Base-by-base conservation (phyloP, 2,888 invertebrate species). In the Perizoma affinitatum region DNA sequence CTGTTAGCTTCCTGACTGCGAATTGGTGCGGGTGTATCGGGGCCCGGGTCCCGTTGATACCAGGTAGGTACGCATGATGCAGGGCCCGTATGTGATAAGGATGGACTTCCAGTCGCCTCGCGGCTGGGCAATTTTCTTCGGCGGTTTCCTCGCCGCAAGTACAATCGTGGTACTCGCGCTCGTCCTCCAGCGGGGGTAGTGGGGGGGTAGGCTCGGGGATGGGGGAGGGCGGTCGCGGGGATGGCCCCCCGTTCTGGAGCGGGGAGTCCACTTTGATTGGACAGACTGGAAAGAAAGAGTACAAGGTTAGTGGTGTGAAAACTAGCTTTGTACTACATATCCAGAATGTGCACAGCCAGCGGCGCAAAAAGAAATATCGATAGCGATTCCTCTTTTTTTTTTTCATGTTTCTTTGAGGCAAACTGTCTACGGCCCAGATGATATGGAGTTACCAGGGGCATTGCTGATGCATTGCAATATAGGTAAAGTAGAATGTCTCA, bases 31-130 rank as follows among this genome's bases (percentile, higher is more conserved):
- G 88, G 50, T 78, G 71, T 22, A 84, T 68, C 0, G 88, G 90
- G 3, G 91, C 91, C 22, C 93, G 88, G 62, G 94, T 94, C 67
- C 94, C 95, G 80, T 95, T 95, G 51, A 95, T 86, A 63, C 94
- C 94, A 52, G 93, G 91, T 68, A 94, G 83, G 65, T 79, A 86
- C 44, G 84, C 87, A 78, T 94, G 86, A 79, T 94, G 94, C 58
- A 94, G 83, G 58, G 92, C 88, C 63, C 88, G 86, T 58, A 95
- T 92, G 75, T 84, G 92, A 69, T 72, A 84, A 83, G 82, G 94
- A 87, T 74, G 89, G 87, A 70, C 93, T 72, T 67, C 82, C 74
- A 58, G 75, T 65, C 68, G 75, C 73, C 68, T 68, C 67, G 79
- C 92, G 69, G 83, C 94, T 68, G 80, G 93, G 73, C 78, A 90